These are phyloP conservation scores for Spatulosminthurus flaviceps DNA, from an alignment of 2,888 invertebrate species.

Conservation along the genomic window DNA sequence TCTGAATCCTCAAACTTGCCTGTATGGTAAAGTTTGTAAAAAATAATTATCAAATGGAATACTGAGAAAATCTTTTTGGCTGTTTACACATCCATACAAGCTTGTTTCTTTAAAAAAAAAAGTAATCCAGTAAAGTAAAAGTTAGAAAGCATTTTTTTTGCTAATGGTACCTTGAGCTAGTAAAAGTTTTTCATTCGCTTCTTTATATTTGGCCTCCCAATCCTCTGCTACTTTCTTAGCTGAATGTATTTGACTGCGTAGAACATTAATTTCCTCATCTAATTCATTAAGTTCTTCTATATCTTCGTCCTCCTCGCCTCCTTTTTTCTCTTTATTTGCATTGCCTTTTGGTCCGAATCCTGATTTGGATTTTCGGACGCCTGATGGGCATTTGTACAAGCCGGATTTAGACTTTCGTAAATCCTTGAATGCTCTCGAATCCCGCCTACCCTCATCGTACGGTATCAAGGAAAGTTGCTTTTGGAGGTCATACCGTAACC, in stretches of 20 bases:
- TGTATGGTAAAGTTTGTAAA: conserved; percentile 16
- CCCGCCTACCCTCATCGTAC: conserved; percentile 58
- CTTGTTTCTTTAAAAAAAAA: not conserved
- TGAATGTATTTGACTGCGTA: conserved; percentile 62
- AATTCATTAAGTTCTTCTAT: conserved; percentile 59
- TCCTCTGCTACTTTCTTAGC: conserved; percentile 76
- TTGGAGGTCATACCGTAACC: conserved; percentile 50
- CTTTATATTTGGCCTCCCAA: conserved; percentile 70
- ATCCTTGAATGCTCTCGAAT: conserved; percentile 53
- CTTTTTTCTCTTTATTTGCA: conserved; percentile 66
- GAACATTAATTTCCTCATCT: conserved; percentile 63
- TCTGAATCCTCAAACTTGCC: conserved; percentile 77
- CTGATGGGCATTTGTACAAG: conserved; percentile 62
- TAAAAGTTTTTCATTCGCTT: conserved; percentile 71
- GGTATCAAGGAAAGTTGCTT: conserved; percentile 60
- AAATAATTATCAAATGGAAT: not conserved
- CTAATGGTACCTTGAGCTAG: conserved; percentile 54
- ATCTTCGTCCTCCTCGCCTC: conserved; percentile 79
- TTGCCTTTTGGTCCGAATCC: conserved; percentile 52
- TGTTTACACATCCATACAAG: not conserved
- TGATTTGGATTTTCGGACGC: conserved; percentile 62
- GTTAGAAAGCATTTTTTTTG: not conserved
- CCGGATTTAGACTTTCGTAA: conserved; percentile 61
- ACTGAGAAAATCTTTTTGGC: no score
- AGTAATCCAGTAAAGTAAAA: conserved; percentile 1